Percentiles rank a stretch among this genome's conserved stretches.
phyloP scores from a whole-genome alignment of 1,140 invertebrate genomes.

The Pogonomyrmex barbatus region DNA sequence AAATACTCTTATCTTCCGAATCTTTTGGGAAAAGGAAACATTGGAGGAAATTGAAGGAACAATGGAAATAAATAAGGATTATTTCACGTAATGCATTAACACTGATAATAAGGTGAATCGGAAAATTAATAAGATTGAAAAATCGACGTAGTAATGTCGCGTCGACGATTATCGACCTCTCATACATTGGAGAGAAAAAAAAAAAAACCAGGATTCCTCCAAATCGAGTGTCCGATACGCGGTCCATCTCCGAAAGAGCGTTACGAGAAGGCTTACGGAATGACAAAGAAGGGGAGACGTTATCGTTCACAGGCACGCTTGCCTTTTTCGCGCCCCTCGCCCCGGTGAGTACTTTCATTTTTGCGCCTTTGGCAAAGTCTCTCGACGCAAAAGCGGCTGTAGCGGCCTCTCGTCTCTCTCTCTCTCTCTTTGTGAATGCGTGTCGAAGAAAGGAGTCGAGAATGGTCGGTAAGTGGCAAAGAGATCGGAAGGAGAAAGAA shows the following conservation, averaged over 20 bases:
- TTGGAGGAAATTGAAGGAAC: too few species aligned
- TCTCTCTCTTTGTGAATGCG: constrained; percentile 30
- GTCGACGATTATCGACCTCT: neutral
- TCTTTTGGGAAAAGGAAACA: neutral
- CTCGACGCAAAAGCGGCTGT: constrained; percentile 50
- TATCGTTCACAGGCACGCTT: constrained; percentile 68
- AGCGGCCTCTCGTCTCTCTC: constrained; percentile 30
- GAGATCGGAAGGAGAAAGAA: neutral
- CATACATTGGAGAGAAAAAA: neutral
- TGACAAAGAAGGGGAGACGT: constrained; percentile 17
- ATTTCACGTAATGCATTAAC: neutral
- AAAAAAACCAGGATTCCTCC: neutral
- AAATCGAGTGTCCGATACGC: constrained; percentile 27
- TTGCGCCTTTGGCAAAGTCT: constrained; percentile 69
- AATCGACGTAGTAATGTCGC: neutral
- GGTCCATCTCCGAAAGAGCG: neutral
- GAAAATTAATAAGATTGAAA: neutral
- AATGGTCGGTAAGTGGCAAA: constrained; percentile 51
- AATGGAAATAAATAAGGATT: neutral
- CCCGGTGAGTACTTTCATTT: constrained; percentile 61
- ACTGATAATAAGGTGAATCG: neutral
- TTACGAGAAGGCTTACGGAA: neutral
- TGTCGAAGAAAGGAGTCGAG: constrained; percentile 18
- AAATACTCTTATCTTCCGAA: neutral
- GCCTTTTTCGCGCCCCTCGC: constrained; percentile 57